Percentiles rank a stretch among this genome's conserved stretches.
phyloP scores from a whole-genome alignment of 2,113 vertebrate species.

The Coptodon rendalli region DNA sequence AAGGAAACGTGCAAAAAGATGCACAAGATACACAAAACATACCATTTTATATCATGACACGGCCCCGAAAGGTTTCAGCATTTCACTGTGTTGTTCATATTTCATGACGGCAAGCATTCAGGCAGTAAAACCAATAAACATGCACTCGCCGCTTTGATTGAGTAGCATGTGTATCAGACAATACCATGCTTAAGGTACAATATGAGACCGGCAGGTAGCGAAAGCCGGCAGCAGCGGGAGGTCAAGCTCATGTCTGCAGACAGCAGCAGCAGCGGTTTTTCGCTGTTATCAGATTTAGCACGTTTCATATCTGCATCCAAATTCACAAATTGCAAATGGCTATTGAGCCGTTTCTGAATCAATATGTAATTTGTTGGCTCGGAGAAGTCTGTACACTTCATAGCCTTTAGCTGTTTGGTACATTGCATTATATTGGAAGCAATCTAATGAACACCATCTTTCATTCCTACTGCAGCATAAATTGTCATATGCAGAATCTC shows the following conservation, averaged over 20 bases:
- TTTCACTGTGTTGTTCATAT: background rate
- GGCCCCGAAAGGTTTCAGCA: background rate
- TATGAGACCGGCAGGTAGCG: background rate
- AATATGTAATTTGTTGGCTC: constrained; percentile 64
- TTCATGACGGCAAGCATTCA: background rate
- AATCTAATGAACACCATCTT: constrained; percentile 60
- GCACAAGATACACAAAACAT: background rate
- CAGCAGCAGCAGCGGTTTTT: background rate
- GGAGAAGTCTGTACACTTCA: constrained; percentile 13
- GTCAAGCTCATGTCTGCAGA: background rate
- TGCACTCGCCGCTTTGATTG: background rate
- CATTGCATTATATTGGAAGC: constrained; percentile 50
- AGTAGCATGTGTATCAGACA: background rate
- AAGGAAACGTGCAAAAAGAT: background rate
- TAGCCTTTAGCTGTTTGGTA: constrained; percentile 56
- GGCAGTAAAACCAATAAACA: constrained; percentile 12
- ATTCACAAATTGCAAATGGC: constrained; percentile 61
- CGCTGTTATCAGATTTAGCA: constrained; percentile 21
- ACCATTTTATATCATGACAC: background rate
- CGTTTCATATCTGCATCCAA: constrained; percentile 52
- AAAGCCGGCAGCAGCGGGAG: background rate
- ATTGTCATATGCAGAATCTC: constrained; percentile 42
- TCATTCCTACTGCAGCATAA: constrained; percentile 47
- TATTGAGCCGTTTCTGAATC: constrained; percentile 58
- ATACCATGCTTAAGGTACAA: constrained; percentile 23